Percentiles rank a stretch among this genome's conserved stretches.
Evolutionary conservation across 2,113 vertebrate species (phyloP).

Genomic region (Zapus hudsonius): DNA sequence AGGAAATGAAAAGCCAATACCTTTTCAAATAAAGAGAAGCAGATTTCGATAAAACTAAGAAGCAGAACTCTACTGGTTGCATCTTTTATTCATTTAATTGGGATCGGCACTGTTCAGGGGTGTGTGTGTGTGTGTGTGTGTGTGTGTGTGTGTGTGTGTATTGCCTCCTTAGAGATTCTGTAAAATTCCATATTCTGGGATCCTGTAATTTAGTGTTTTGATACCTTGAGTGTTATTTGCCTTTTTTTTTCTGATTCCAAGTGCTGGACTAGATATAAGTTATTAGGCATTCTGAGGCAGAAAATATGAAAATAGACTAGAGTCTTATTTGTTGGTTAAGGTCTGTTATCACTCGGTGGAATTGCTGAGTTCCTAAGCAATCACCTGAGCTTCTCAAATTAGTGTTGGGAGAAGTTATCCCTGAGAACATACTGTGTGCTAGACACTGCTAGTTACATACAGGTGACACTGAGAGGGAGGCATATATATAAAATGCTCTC

Average conservation of each 20-base stretch:
- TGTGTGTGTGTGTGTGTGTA: too few relatives aligned
- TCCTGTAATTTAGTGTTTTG: not conserved
- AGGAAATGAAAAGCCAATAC: not conserved
- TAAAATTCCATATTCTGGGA: not conserved
- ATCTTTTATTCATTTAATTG: not conserved
- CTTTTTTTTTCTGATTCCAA: not conserved
- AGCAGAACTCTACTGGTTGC: not conserved
- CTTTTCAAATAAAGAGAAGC: too few relatives aligned
- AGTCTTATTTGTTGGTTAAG: not conserved
- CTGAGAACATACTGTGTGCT: not conserved
- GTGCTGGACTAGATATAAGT: not conserved
- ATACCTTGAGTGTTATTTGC: not conserved
- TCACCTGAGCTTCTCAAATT: not conserved
- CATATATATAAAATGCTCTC: not conserved
- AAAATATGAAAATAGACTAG: not conserved
- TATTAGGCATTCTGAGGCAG: not conserved
- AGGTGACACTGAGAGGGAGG: not conserved
- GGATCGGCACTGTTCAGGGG: not conserved
- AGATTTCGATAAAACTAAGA: not conserved
- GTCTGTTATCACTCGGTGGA: not conserved
- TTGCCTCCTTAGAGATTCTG: not conserved
- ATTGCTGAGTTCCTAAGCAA: not conserved
- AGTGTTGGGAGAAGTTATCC: not conserved
- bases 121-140: too few relatives aligned
- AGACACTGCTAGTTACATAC: not conserved